These are phyloP conservation scores for Ficedula albicollis DNA, from an alignment of 2,797 vertebrate genomes.

Conservation along the genomic window DNA sequence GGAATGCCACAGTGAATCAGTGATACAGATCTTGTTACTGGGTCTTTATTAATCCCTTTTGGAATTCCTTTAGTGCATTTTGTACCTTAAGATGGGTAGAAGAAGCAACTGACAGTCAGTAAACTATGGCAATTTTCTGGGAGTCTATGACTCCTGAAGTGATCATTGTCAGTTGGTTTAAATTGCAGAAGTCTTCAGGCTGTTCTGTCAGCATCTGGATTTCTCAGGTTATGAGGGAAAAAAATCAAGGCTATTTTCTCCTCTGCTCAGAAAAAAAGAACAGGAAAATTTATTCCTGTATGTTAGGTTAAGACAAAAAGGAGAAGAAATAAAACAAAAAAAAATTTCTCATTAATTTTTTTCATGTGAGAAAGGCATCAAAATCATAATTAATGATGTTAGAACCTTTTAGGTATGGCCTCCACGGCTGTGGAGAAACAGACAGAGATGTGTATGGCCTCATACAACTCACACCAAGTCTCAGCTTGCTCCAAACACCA, in stretches of 20 bases:
- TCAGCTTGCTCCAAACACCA: neutral
- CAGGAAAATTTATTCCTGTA: neutral
- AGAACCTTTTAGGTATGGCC: neutral
- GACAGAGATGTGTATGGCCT: neutral
- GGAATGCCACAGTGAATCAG: neutral
- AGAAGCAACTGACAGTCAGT: neutral
- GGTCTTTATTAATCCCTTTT: neutral
- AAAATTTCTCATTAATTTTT: neutral
- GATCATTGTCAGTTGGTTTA: neutral
- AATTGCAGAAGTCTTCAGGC: constrained; percentile 37
- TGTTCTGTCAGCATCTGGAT: neutral
- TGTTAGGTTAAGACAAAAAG: neutral
- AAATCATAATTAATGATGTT: neutral
- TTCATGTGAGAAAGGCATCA: neutral
- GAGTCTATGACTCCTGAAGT: neutral
- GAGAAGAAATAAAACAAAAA: neutral
- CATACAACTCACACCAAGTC: neutral
- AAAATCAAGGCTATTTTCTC: neutral
- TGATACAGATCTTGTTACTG: neutral
- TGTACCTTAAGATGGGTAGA: neutral
- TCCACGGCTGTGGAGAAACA: neutral
- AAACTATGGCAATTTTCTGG: constrained; percentile 12
- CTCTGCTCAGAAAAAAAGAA: neutral
- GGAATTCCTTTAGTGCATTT: neutral
- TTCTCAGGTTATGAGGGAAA: neutral